These are phyloP conservation scores for Leucophenga varia DNA, from an alignment of 1,140 invertebrate species.

Conservation along the genomic window DNA sequence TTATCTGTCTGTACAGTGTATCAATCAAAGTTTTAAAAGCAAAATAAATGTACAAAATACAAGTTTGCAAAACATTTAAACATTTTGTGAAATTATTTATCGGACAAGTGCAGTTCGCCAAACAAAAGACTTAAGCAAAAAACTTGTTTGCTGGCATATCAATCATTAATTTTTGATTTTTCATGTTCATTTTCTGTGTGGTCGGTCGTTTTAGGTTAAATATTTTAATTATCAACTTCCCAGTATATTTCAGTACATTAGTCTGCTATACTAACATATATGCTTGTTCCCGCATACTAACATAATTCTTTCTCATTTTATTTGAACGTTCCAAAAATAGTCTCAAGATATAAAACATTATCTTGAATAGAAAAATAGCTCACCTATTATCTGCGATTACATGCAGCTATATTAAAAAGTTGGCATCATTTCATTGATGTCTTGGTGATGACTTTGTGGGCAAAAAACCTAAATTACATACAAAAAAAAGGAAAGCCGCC, in stretches of 20 bases:
- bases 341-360: constrained; percentile 7
- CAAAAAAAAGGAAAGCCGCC: no score
- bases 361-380: no score
- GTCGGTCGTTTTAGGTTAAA: constrained; percentile 26
- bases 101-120: constrained; percentile 19
- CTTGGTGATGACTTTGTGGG: no score
- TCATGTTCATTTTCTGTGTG: constrained; percentile 26
- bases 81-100: no score
- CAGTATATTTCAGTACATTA: constrained; percentile 40
- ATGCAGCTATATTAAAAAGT: no score
- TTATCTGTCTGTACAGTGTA: constrained; percentile 7
- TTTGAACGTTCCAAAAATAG: constrained; percentile 11
- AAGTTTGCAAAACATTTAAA: constrained; percentile 13
- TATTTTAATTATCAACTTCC: constrained; percentile 51
- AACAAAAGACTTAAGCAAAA: constrained; percentile 25
- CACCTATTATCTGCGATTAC: no score
- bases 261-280: constrained; percentile 41
- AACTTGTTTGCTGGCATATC: constrained; percentile 28
- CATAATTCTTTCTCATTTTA: constrained; percentile 6
- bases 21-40: constrained; percentile 25
- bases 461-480: no score
- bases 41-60: constrained; percentile 12
- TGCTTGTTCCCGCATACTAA: constrained; percentile 33
- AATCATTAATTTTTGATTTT: no score
- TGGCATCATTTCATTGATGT: no score